Evolutionary conservation across 2,888 invertebrate genomes (phyloP).

Genomic region (Mystacides longicornis): DNA sequence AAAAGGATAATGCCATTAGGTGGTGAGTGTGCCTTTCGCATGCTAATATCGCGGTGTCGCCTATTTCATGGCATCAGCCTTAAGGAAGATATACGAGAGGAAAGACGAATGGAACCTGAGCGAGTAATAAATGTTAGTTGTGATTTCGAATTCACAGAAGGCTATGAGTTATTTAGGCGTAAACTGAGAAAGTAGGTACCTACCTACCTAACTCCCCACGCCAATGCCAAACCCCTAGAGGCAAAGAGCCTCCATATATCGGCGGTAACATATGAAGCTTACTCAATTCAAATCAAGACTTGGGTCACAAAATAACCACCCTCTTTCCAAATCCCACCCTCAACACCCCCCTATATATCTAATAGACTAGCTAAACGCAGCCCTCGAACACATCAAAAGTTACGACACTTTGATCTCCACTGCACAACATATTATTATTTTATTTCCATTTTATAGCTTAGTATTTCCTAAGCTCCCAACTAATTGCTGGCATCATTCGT

Average conservation of each 20-base stretch:
- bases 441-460: neutral
- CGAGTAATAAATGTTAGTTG: no score
- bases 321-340: slow-evolving; percentile 8
- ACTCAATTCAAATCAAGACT: slow-evolving; percentile 27
- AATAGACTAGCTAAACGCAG: no score
- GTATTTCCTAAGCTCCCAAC: no score
- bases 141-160: slow-evolving; percentile 17
- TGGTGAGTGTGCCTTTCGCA: no score
- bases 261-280: slow-evolving; percentile 25
- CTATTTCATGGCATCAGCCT: no score
- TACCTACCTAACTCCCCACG: slow-evolving; percentile 22
- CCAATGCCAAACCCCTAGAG: slow-evolving; percentile 17
- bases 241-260: slow-evolving; percentile 12
- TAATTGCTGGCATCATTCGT: no score
- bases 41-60: no score
- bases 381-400: slow-evolving; percentile 3
- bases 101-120: no score
- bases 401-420: slow-evolving; percentile 1
- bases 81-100: no score
- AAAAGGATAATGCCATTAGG: no score
- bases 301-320: slow-evolving; percentile 21
- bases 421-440: neutral
- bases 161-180: slow-evolving; percentile 15
- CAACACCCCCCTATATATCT: slow-evolving; percentile 4
- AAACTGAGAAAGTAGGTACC: no score